phyloP scores from a whole-genome alignment of 2,113 vertebrate species.

The Calyptommatus sinebrachiatus region DNA sequence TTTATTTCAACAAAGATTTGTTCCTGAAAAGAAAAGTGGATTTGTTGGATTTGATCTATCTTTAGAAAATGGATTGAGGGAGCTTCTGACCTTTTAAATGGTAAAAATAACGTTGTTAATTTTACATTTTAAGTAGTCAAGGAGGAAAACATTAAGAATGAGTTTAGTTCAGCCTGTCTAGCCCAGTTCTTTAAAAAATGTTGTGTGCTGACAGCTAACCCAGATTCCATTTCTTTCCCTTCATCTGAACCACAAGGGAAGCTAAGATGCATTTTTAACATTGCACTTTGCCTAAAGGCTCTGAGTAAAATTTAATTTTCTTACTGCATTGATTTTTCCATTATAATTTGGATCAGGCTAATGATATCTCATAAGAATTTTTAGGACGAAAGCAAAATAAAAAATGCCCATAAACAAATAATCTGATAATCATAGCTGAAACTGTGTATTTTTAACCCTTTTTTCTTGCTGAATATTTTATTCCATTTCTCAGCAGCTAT shows the following conservation, averaged over 20 bases:
- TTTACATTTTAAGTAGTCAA: conserved; percentile 88
- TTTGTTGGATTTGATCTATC: conserved; percentile 80
- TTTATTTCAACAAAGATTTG: conserved; percentile 68
- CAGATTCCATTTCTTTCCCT: conserved; percentile 77
- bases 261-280: conserved; percentile 88
- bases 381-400: conserved; percentile 56
- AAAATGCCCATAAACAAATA: conserved; percentile 56
- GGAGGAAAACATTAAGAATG: conserved; percentile 77
- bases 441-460: conserved; percentile 20
- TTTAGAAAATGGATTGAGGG: conserved; percentile 73
- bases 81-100: conserved; percentile 86
- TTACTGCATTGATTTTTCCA: conserved; percentile 91
- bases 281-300: conserved; percentile 96
- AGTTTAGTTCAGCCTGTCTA: conserved; percentile 68
- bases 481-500: neutral
- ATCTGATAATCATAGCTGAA: conserved; percentile 66
- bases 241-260: conserved; percentile 81
- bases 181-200: conserved; percentile 61
- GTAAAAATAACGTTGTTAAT: conserved; percentile 82
- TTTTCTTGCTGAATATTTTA: conserved; percentile 36
- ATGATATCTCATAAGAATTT: conserved; percentile 82
- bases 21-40: conserved; percentile 73
- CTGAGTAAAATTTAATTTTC: conserved; percentile 97
- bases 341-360: conserved; percentile 84
- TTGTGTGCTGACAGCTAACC: conserved; percentile 74